Conservation (phyloP, 2,797 vertebrate genomes). For the Clarias fuscus region DNA sequence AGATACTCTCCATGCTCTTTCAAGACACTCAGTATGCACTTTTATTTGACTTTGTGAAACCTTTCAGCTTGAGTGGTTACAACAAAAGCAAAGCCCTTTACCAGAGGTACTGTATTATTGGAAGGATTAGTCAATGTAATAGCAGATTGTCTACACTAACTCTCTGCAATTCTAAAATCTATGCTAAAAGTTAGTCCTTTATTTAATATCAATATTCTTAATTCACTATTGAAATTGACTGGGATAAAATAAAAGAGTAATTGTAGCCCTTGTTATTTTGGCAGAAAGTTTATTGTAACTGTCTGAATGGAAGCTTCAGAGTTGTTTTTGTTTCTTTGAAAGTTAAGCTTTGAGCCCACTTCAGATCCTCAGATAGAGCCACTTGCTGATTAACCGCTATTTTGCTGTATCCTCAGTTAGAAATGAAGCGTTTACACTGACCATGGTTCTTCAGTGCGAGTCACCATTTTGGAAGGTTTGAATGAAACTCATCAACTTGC, state of each 20-base stretch:
- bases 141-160: conserved; percentile 13
- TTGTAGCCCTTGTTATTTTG: neutral
- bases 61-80: conserved; percentile 23
- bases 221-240: neutral
- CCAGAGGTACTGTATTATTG: conserved; percentile 13
- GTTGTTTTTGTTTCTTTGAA: neutral
- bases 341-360: neutral
- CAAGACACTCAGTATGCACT: neutral
- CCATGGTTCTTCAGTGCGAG: neutral
- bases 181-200: neutral
- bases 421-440: neutral
- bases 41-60: conserved; percentile 26
- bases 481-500: conserved; percentile 14
- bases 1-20: conserved; percentile 3
- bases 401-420: neutral
- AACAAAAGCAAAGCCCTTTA: conserved; percentile 21
- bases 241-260: neutral
- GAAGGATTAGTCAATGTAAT: conserved; percentile 22
- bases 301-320: neutral
- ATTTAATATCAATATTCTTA: neutral
- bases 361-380: neutral
- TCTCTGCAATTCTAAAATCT: neutral
- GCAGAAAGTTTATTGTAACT: neutral
- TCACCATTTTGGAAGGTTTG: neutral
- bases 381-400: neutral